phyloP scores from a whole-genome alignment of 2,888 invertebrate genomes.

The Listrodromus nycthemerus region DNA sequence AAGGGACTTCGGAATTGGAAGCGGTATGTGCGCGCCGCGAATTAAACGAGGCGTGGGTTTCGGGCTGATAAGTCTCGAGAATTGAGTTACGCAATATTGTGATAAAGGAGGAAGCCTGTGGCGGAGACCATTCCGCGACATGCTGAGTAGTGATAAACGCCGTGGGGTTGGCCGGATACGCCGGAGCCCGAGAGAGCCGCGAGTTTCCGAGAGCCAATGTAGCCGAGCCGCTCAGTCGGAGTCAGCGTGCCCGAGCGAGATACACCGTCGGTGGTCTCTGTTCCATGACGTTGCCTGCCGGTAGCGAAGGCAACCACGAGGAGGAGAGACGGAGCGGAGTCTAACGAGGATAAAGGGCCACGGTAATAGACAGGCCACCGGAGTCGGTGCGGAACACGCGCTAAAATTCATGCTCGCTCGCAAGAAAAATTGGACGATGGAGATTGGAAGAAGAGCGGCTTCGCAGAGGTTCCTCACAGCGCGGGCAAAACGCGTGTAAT shows the following conservation, averaged over 20 bases:
- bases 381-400: constrained; percentile 48
- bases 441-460: constrained; percentile 37
- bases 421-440: constrained; percentile 71
- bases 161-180: constrained; percentile 56
- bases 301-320: constrained; percentile 24
- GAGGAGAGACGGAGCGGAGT: constrained; percentile 55
- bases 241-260: constrained; percentile 34
- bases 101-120: constrained; percentile 72
- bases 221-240: neutral
- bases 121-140: constrained; percentile 49
- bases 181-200: constrained; percentile 31
- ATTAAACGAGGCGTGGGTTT: constrained; percentile 57
- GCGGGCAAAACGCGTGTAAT: constrained; percentile 7
- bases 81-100: constrained; percentile 75
- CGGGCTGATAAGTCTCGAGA: constrained; percentile 73
- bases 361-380: constrained; percentile 71
- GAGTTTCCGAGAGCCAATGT: neutral
- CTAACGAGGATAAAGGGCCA: constrained; percentile 74
- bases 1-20: constrained; percentile 14
- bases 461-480: neutral
- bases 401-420: constrained; percentile 71
- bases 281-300: constrained; percentile 19
- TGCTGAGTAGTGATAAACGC: constrained; percentile 76
- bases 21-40: neutral
- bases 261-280: constrained; percentile 41